Evolutionary conservation across 2,113 vertebrate genomes (phyloP).

Genomic region (Ceyx margarethae): DNA sequence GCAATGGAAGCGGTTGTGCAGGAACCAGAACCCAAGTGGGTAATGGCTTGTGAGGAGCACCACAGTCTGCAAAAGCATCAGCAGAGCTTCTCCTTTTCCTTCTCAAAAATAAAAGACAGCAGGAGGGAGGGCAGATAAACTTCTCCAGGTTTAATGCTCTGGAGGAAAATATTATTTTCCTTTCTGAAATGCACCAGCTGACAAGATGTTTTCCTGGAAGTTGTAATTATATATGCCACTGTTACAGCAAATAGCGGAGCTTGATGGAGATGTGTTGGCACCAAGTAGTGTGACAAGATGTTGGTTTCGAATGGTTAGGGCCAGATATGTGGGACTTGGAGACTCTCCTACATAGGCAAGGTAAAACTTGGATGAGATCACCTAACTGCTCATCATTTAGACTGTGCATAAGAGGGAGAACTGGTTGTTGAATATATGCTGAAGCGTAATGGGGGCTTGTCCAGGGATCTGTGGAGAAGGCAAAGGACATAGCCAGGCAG

Average conservation of each 20-base stretch:
- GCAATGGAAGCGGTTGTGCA: neutral
- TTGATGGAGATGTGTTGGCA: conserved; percentile 25
- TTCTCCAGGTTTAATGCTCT: neutral
- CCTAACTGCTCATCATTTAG: neutral
- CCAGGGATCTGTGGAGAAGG: neutral
- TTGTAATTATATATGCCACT: neutral
- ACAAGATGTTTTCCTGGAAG: conserved; percentile 17
- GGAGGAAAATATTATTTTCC: neutral
- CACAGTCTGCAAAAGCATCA: neutral
- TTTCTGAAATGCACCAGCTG: neutral
- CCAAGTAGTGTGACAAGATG: neutral
- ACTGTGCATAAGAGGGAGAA: neutral
- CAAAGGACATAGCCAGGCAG: neutral
- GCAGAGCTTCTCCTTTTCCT: neutral
- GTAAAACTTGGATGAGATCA: neutral
- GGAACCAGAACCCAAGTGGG: too few relatives aligned
- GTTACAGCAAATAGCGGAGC: neutral
- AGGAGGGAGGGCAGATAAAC: neutral
- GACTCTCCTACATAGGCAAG: neutral
- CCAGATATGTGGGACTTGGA: neutral
- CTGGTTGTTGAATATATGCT: neutral
- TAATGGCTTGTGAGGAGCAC: neutral
- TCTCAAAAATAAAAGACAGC: neutral
- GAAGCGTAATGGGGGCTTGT: neutral
- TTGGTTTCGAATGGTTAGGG: neutral